Percentiles rank a stretch among this genome's conserved stretches.
phyloP scores from a whole-genome alignment of 2,888 invertebrate species.

The Xylota sylvarum region DNA sequence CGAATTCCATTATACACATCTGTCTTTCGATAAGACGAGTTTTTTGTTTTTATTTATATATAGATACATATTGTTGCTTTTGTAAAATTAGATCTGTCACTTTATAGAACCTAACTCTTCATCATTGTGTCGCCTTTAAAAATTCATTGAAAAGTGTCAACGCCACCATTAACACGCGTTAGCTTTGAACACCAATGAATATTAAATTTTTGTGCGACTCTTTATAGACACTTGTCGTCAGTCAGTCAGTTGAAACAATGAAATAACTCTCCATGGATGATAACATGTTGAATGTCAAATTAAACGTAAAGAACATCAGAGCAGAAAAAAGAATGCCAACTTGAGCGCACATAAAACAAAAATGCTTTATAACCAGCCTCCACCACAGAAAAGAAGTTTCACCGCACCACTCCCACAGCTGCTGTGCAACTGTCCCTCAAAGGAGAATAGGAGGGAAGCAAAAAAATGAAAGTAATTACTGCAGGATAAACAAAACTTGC shows the following conservation, averaged over 20 bases:
- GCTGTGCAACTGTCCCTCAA: background rate
- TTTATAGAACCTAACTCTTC: background rate
- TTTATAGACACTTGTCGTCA: background rate
- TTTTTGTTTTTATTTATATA: too few relatives aligned
- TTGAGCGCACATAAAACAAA: background rate
- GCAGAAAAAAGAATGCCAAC: background rate
- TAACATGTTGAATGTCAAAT: conserved; percentile 21
- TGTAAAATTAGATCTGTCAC: background rate
- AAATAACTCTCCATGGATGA: background rate
- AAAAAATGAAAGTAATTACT: conserved; percentile 48
- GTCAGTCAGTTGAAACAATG: background rate
- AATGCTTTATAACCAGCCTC: background rate
- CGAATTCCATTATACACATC: too few relatives aligned
- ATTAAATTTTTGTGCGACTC: conserved; percentile 2
- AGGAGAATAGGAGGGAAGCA: background rate
- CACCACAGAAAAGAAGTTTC: background rate
- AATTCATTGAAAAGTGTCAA: conserved; percentile 2
- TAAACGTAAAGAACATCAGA: background rate
- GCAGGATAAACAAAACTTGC: conserved; percentile 50
- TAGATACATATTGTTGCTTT: too few relatives aligned
- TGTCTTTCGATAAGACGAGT: too few relatives aligned
- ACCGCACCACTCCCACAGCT: background rate
- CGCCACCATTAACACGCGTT: background rate
- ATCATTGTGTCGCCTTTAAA: background rate
- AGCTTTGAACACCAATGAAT: background rate